Evolutionary conservation across 2,888 invertebrate genomes (phyloP).

Genomic region (Pseudolycoriella hygida): DNA sequence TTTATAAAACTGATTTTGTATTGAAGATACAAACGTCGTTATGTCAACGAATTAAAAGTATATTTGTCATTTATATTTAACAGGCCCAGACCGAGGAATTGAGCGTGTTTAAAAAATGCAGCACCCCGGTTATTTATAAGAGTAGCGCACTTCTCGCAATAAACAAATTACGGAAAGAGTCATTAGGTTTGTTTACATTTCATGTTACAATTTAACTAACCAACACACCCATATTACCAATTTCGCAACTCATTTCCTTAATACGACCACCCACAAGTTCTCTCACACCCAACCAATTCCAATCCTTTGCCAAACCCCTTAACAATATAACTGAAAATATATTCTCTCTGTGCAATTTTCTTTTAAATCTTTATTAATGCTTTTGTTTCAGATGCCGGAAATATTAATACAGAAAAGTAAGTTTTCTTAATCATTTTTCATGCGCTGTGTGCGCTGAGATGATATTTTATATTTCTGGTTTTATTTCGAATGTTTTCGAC

Average conservation of each 20-base stretch:
- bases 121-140: constrained; percentile 53
- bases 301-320: too few relatives aligned
- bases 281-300: too few relatives aligned
- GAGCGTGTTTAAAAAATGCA: constrained; percentile 56
- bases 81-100: constrained; percentile 52
- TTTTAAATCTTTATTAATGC: constrained; percentile 3
- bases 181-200: constrained; percentile 15
- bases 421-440: background rate
- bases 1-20: too few relatives aligned
- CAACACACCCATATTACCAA: background rate
- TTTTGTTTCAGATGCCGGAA: constrained; percentile 22
- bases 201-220: background rate
- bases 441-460: too few relatives aligned
- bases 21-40: background rate
- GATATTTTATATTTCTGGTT: too few relatives aligned
- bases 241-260: too few relatives aligned
- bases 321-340: background rate
- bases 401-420: constrained; percentile 17
- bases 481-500: too few relatives aligned
- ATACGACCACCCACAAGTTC: too few relatives aligned
- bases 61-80: too few relatives aligned
- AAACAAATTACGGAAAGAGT: constrained; percentile 52
- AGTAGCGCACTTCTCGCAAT: constrained; percentile 58
- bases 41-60: too few relatives aligned
- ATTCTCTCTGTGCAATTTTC: background rate